Base-by-base conservation (phyloP, 2,888 invertebrate species). In the Sesia apiformis region DNA sequence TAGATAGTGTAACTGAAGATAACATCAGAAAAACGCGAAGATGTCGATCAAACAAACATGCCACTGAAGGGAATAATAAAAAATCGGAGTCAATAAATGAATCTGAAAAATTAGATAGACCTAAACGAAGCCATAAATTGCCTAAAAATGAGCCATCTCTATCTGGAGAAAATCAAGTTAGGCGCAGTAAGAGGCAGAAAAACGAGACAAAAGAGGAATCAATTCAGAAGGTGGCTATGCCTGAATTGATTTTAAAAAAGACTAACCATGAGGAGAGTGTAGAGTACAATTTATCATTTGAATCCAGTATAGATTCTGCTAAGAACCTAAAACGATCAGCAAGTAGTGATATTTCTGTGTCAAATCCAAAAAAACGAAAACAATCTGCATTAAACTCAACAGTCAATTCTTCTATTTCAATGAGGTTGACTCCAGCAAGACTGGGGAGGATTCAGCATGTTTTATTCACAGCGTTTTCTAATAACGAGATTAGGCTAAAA, bases 401-500 rank as follows among this genome's bases (percentile, higher is more conserved):
- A 41, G 41, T 41, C 0, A 65, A 53, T 38, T 60, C 63, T 3
- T 65, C 54, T 46, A 66, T 59, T 43, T 56, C 63, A 3, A 56
- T 67, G 4, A 69, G 76, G 55, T 63, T 76, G 3, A 76, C 77
- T 0, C 70, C 83, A 0, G 68, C 74, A 3, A 68, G 73, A 51
- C 59, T 57, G 4, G 54, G 59, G 41, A 72, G 69, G 39, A 76
- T 69, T 0, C 84, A 83, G 3, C 61, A 70, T 56, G 82, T 89
- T 0, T 60, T 88, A 43, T 83, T 87, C 53, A 87, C 88, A 0
- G 84, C 85, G 0, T 86, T 86, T 55, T 76, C 84, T 3, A 64
- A 63, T 55, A 74, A 78, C 40, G 77, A 79, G 61, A 79, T 84
- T 3, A 79, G 70, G 56, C 55, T 54, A 0, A 78, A 81, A 50